These are phyloP conservation scores for Drosophila histrio DNA, from an alignment of 2,888 invertebrate genomes.

Conservation along the genomic window DNA sequence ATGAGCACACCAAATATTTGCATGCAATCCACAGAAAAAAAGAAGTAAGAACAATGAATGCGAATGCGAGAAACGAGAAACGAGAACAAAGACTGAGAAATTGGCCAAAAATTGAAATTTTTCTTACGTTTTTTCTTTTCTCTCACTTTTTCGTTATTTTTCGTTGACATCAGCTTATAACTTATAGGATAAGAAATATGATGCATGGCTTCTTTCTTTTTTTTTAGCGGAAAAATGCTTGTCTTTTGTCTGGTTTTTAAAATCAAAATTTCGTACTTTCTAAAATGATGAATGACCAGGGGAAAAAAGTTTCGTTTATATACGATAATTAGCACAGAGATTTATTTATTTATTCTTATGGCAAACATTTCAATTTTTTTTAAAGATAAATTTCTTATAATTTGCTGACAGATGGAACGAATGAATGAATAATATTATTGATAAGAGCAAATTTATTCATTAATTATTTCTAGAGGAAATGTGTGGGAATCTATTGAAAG, in stretches of 20 bases:
- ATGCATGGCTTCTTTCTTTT: conserved; percentile 6
- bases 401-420: background rate
- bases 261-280: conserved; percentile 3
- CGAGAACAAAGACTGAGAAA: conserved; percentile 36
- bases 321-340: background rate
- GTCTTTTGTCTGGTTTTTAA: background rate
- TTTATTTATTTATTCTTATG: conserved; percentile 1
- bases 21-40: conserved; percentile 26
- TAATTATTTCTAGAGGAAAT: background rate
- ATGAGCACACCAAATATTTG: conserved; percentile 46
- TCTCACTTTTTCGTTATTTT: background rate
- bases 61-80: conserved; percentile 12
- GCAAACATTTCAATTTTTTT: background rate
- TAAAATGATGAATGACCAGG: conserved; percentile 3
- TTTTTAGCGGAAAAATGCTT: background rate
- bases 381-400: background rate
- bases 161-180: conserved; percentile 7
- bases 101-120: conserved; percentile 9
- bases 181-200: conserved; percentile 14
- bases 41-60: conserved; percentile 7
- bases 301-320: background rate
- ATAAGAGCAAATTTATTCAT: background rate
- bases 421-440: background rate
- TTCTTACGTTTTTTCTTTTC: background rate
- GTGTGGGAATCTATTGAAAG: background rate